Evolutionary conservation across 2,113 vertebrate genomes (phyloP), one percentile per base, ranked within the genome.

Genomic region (Rousettus leschenaultii): DNA sequence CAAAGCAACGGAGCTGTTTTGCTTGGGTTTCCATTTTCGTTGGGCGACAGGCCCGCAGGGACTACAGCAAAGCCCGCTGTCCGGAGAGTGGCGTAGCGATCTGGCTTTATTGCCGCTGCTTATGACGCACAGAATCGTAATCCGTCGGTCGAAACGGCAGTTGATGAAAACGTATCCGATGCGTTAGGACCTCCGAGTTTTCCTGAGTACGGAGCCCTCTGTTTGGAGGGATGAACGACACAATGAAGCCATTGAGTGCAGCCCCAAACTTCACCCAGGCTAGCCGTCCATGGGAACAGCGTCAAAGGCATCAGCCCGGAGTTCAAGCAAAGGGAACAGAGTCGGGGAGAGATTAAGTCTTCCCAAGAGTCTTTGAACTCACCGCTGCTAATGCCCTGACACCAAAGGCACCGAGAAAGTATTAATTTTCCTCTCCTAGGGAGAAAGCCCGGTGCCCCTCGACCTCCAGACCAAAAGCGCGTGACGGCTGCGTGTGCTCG

Each of bases 1-100:
- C 10, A 73, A 43, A 57, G 48, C 53, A 15, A 28, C 2, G 10
- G 48, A 43, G 35, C 33, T 16, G 51, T 48, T 24, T 43, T 5
- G 43, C 8, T 43, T 43, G 43, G 43, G 43, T 51, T 16, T 51
- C 51, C 5, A 5, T 3, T 30, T n/a, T 48, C 8, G 2, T 5
- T 51, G 3, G 35, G 2, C 59, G 13, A 0, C 0, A 0, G 18
- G 0, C 19, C 48, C 26, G 2, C 1, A 0, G 40, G 0, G 59
- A 22, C 40, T 7, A 6, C 15, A 28, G 6, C 48, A 40, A 18
- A 45, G 14, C 21, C 48, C 30, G 35, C 0, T 28, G 1, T 19
- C 35, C n/a, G 9, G 5, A 59, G 14, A 19, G 11, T 5, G 33
- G 15, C 43, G 35, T 5, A n/a, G 9, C n/a, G 43, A 16, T 15